Conservation (phyloP, 1,140 invertebrate species). For the Hypsibius dujardini region DNA sequence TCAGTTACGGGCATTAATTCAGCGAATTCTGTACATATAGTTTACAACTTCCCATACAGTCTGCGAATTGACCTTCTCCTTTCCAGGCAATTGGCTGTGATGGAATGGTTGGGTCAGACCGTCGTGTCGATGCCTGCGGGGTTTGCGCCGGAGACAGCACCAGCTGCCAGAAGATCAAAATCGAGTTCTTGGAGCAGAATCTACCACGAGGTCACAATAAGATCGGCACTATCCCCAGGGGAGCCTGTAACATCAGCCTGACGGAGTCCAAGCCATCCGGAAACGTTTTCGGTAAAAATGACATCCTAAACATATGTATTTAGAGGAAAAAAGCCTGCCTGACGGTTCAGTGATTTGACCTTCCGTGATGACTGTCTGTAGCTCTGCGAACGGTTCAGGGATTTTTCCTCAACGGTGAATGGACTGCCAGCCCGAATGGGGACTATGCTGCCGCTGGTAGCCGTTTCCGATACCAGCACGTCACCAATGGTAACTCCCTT, state of each 20-base stretch:
- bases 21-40: too few relatives aligned
- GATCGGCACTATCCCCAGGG: conserved; percentile 61
- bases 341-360: background rate
- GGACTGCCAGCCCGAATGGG: conserved; percentile 47
- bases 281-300: conserved; percentile 60
- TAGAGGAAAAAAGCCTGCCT: too few relatives aligned
- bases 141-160: conserved; percentile 51
- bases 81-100: conserved; percentile 50
- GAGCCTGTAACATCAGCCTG: conserved; percentile 70
- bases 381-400: background rate
- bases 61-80: conserved; percentile 17
- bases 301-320: background rate
- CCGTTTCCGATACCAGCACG: conserved; percentile 51
- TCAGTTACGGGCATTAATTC: too few relatives aligned
- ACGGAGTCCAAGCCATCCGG: conserved; percentile 62
- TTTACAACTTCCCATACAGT: background rate
- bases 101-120: conserved; percentile 47
- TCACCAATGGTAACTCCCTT: conserved; percentile 18
- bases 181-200: conserved; percentile 59
- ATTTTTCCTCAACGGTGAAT: conserved; percentile 53
- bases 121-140: conserved; percentile 42
- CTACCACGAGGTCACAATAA: conserved; percentile 57
- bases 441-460: conserved; percentile 57
- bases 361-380: background rate
- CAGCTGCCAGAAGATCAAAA: conserved; percentile 54